phyloP scores from a whole-genome alignment of 53 echinoderm and acorn worm genomes.

The Pentamera pediparva region DNA sequence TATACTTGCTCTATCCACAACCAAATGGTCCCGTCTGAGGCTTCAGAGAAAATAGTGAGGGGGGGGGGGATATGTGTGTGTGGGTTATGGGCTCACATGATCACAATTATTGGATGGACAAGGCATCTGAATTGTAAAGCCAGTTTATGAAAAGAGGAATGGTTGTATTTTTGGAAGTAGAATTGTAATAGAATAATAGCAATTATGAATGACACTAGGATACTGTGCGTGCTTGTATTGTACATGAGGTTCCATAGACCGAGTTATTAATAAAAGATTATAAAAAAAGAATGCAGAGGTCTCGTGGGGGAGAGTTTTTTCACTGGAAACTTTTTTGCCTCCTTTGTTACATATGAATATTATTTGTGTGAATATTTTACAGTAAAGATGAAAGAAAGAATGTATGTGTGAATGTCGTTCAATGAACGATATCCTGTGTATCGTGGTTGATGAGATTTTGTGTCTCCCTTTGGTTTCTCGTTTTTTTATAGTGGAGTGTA shows the following conservation, averaged over 20 bases:
- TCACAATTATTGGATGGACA: not conserved
- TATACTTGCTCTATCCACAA: too few relatives aligned
- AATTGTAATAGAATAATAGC: too few relatives aligned
- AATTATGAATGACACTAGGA: too few relatives aligned
- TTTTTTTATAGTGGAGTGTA: slow-evolving; percentile 8
- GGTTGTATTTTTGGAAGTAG: not conserved
- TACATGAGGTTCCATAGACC: not conserved
- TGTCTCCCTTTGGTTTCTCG: not conserved
- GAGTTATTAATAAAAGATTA: not conserved
- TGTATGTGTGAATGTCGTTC: slow-evolving; percentile 1
- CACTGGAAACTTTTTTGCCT: not conserved
- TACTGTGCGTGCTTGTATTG: too few relatives aligned
- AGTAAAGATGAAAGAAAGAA: slow-evolving; percentile 11
- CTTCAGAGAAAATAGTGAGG: too few relatives aligned
- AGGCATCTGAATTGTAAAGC: not conserved
- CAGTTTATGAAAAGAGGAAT: not conserved
- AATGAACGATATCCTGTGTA: not conserved
- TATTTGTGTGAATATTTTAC: slow-evolving; percentile 11
- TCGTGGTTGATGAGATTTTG: too few relatives aligned
- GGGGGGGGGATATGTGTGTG: too few relatives aligned
- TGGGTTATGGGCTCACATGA: too few relatives aligned
- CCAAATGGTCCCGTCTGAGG: too few relatives aligned
- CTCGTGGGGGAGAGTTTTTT: too few relatives aligned
- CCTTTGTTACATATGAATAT: not conserved
- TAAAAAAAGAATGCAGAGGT: not conserved